phyloP scores from a whole-genome alignment of 2,888 invertebrate species.

The Phyto melanocephala region DNA sequence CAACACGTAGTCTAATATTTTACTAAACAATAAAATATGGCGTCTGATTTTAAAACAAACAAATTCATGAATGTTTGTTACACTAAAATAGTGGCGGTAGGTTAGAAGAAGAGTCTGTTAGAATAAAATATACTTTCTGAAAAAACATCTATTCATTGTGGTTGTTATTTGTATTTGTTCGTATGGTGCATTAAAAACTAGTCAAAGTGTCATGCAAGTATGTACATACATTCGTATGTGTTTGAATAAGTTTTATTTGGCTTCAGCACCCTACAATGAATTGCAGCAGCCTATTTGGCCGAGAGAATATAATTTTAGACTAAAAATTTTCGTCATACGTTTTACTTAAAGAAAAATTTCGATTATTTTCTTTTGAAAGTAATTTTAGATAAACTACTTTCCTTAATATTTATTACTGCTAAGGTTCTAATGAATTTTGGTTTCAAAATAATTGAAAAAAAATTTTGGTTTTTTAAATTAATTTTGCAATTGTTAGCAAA shows the following conservation, averaged over 20 bases:
- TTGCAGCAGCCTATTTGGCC: too few relatives aligned
- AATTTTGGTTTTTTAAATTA: too few relatives aligned
- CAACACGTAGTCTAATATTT: conserved; percentile 64
- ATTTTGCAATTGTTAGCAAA: too few relatives aligned
- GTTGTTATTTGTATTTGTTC: conserved; percentile 35
- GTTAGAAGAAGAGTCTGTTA: not conserved
- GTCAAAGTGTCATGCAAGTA: conserved; percentile 55
- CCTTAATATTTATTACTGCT: too few relatives aligned
- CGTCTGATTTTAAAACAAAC: conserved; percentile 46
- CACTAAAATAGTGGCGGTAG: not conserved
- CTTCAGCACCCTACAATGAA: conserved; percentile 1
- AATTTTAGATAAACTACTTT: too few relatives aligned
- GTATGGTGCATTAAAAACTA: conserved; percentile 57
- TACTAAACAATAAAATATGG: conserved; percentile 64
- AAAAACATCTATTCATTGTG: conserved; percentile 25
- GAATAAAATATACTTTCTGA: not conserved
- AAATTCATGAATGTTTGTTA: not conserved
- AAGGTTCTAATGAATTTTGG: too few relatives aligned
- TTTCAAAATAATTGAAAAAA: too few relatives aligned
- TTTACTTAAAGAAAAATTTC: too few relatives aligned
- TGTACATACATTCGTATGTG: too few relatives aligned
- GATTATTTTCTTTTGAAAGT: too few relatives aligned
- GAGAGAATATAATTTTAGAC: too few relatives aligned
- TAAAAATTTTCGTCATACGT: too few relatives aligned
- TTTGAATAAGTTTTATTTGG: conserved; percentile 37